phyloP scores from a whole-genome alignment of 92 coral and sea anemone species.

The Muricea muricata region DNA sequence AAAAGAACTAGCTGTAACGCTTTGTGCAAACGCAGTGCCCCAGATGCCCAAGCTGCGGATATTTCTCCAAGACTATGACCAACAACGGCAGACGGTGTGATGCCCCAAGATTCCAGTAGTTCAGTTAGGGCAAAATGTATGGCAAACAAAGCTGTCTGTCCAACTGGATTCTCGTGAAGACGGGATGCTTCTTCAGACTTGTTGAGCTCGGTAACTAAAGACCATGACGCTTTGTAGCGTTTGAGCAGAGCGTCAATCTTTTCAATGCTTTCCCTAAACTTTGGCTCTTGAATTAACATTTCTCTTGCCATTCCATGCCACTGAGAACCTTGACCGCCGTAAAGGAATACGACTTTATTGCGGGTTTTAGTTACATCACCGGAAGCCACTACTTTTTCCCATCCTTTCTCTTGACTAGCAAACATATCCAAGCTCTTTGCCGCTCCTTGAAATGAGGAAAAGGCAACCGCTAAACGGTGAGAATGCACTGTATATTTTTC shows the following conservation, averaged over 20 bases:
- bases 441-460: conserved; percentile 50
- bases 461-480: conserved; percentile 58
- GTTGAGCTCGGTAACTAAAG: conserved; percentile 51
- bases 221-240: conserved; percentile 52
- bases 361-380: conserved; percentile 6
- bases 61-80: conserved; percentile 79
- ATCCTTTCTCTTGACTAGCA: conserved; percentile 39
- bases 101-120: conserved; percentile 66
- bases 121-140: conserved; percentile 66
- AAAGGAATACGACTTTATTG: conserved; percentile 64
- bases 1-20: conserved; percentile 52
- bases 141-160: conserved; percentile 73
- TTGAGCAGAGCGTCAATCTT: conserved; percentile 49
- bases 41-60: conserved; percentile 70
- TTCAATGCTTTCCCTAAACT: conserved; percentile 48
- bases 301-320: conserved; percentile 78
- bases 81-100: conserved; percentile 71
- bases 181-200: conserved; percentile 56
- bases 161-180: conserved; percentile 46
- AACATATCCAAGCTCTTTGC: conserved; percentile 32
- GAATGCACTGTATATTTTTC: conserved; percentile 61
- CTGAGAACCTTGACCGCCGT: conserved; percentile 77
- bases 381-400: conserved; percentile 48
- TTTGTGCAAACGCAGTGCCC: conserved; percentile 52
- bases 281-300: conserved; percentile 56